These are phyloP conservation scores for Pogoniulus pusillus DNA, from an alignment of 2,797 vertebrate genomes.

Conservation along the genomic window DNA sequence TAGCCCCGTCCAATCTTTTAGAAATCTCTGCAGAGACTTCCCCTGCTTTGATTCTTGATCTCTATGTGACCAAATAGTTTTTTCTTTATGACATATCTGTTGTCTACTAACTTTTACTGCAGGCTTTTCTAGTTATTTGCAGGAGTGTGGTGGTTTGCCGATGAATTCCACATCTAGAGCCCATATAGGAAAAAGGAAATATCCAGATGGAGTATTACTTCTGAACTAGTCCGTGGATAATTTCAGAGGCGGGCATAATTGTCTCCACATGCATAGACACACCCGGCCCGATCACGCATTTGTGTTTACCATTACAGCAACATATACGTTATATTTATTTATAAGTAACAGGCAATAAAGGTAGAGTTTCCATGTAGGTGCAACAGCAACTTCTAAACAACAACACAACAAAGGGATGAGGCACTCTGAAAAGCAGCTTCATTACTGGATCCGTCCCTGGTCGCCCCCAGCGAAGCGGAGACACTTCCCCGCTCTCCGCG, in stretches of 20 bases:
- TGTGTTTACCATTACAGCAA: background rate
- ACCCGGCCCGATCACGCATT: background rate
- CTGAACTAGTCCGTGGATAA: background rate
- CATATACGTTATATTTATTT: background rate
- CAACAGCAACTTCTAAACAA: background rate
- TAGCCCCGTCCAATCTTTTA: background rate
- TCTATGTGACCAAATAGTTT: background rate
- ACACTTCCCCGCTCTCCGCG: background rate
- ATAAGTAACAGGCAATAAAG: background rate
- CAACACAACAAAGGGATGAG: background rate
- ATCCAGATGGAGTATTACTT: conserved; percentile 37
- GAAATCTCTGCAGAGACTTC: conserved; percentile 23
- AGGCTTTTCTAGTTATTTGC: background rate
- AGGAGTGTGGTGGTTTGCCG: background rate
- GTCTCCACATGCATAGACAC: conserved; percentile 32
- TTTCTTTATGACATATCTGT: background rate
- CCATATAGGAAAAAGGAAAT: background rate
- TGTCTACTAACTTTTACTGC: conserved; percentile 41
- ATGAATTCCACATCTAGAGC: conserved; percentile 40
- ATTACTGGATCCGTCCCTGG: rapidly evolving
- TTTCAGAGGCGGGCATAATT: conserved; percentile 32
- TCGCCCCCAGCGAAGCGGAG: background rate
- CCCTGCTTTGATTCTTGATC: conserved; percentile 34
- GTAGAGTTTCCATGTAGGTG: background rate
- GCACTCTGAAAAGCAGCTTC: background rate